Base-by-base conservation (phyloP, 2,888 invertebrate genomes). In the Synergus laeviventris region DNA sequence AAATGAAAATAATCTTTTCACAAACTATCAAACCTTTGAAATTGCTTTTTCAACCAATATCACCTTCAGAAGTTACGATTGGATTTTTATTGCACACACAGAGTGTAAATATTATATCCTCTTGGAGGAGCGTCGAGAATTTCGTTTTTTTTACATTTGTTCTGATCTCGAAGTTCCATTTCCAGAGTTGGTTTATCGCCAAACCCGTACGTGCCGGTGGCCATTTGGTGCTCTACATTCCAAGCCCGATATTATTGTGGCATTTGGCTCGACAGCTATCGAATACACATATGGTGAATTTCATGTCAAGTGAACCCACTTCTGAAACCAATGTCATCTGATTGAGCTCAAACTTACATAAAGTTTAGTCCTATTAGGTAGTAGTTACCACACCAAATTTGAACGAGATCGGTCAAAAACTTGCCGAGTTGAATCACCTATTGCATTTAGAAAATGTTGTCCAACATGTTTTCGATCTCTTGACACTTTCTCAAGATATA, bases 51-150 rank as follows among this genome's bases (percentile, higher is more conserved):
- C 49, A 70, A 11, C n/a, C 70, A 70, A 70, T 70, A 70, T 70
- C 70, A 31, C 24, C 70, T 70, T 70, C 31, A 70, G 45, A 36
- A 70, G 70, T 31, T 70, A 70, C 49, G 70, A 49, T 70, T 70
- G 70, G 70, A 70, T 70, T 70, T 70, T 70, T 70, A 70, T 70
- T 70, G 31, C 70, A 70, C 70, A 70, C 49, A 49, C 11, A 45
- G 70, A 70, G 70, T 70, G 70, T 70, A 70, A 70, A 70, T 70
- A 70, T 70, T 70, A 70, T 70, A 70, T 70, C 70, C 70, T 70
- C 31, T 49, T 70, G 70, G 31, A 70, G 70, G 31, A 70, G 49
- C 49, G 24, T 70, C 70, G 70, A 9, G n/a, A 45, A 54, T 54
- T 54, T 54, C 18, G 11, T 70, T 64, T 64, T 49, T 66, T 70